Conservation (phyloP, 2,888 invertebrate genomes). For the Nephrotoma guestfalica region DNA sequence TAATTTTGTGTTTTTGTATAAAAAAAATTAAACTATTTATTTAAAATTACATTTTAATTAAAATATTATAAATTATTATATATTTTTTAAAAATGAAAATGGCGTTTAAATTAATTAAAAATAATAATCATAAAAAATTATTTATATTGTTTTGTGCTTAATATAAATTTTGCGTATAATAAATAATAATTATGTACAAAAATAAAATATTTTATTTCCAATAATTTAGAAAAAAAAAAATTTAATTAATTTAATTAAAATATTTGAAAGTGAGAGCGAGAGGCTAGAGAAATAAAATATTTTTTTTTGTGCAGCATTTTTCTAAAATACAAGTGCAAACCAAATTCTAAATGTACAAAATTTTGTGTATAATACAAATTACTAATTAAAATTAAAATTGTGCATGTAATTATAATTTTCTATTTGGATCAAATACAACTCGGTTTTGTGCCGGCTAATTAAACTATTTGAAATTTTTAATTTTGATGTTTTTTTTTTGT, state of each 20-base stretch:
- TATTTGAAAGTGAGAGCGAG: not conserved
- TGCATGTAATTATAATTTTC: not conserved
- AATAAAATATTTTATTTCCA: not conserved
- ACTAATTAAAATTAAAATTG: not conserved
- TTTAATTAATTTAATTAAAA: not conserved
- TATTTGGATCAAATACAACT: not conserved
- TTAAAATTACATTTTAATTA: not conserved
- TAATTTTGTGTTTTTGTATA: not conserved
- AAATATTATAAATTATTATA: not conserved
- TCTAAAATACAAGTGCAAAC: not conserved
- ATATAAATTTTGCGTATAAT: not conserved
- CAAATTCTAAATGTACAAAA: not conserved
- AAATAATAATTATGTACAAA: not conserved
- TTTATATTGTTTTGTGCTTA: not conserved
- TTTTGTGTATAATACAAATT: not conserved
- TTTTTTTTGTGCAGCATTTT: not conserved
- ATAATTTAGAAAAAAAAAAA: not conserved
- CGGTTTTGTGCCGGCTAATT: not conserved
- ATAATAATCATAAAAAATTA: not conserved
- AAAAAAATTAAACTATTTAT: not conserved
- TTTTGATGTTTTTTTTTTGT: not conserved
- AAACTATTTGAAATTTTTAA: not conserved
- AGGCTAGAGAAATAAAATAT: not conserved
- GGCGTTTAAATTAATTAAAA: not conserved
- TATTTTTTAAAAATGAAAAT: not conserved